Conservation (phyloP, 92 coral and sea anemone species). For the Zoanthus sociatus region DNA sequence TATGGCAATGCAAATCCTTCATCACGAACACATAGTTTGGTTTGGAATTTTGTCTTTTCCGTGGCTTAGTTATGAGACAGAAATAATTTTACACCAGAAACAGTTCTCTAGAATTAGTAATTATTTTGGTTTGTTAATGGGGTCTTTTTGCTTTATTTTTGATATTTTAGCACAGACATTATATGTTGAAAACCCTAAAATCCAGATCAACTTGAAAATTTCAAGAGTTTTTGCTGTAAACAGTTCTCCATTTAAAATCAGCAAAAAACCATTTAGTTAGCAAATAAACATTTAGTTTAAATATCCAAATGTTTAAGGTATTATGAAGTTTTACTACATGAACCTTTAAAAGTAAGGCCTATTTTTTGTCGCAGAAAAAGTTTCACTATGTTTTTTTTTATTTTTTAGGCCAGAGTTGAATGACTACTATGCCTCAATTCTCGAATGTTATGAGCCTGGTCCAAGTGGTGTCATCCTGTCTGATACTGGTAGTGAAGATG, state of each 20-base stretch:
- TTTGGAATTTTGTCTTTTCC: slow-evolving; percentile 12
- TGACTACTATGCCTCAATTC: slow-evolving; percentile 7
- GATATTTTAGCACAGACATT: slow-evolving; percentile 16
- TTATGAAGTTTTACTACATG: too few relatives aligned
- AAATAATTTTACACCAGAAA: slow-evolving; percentile 9
- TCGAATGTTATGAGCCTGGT: not conserved
- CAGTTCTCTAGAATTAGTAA: slow-evolving; percentile 12
- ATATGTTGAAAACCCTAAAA: not conserved
- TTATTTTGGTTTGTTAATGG: not conserved
- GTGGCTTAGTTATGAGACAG: slow-evolving; percentile 6
- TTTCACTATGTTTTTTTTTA: not conserved
- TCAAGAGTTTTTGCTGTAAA: not conserved
- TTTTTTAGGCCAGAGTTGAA: not conserved
- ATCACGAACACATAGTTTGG: slow-evolving; percentile 10
- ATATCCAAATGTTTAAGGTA: too few relatives aligned
- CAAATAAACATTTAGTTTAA: too few relatives aligned
- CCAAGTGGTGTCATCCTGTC: slow-evolving; percentile 13
- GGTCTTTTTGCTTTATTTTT: not conserved
- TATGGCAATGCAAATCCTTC: slow-evolving; percentile 16
- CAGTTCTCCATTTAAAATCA: too few relatives aligned
- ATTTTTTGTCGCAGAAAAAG: not conserved
- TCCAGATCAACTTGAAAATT: slow-evolving; percentile 16
- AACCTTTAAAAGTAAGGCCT: not conserved
- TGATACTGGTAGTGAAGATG: not conserved
- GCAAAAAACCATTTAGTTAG: too few relatives aligned